Evolutionary conservation across 1,140 invertebrate genomes (phyloP).

Genomic region (Metaphire vulgaris): DNA sequence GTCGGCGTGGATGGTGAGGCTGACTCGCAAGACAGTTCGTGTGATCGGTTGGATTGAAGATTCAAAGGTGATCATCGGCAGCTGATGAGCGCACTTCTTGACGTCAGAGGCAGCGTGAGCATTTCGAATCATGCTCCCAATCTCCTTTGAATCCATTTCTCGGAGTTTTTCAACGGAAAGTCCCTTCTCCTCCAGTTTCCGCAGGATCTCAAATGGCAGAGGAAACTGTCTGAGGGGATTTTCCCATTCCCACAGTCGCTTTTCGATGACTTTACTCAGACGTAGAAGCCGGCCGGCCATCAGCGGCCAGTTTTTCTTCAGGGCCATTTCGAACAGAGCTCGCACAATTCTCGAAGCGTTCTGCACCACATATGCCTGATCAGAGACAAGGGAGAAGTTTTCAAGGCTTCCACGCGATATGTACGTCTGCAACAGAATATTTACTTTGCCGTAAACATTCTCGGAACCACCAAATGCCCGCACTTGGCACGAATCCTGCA

Average conservation of each 20-base stretch:
- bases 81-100: conserved; percentile 75
- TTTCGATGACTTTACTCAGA: conserved; percentile 76
- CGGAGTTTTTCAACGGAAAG: conserved; percentile 68
- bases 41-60: conserved; percentile 89
- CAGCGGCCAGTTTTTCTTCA: conserved; percentile 80
- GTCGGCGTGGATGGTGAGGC: conserved; percentile 69
- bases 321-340: conserved; percentile 87
- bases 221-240: conserved; percentile 80
- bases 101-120: conserved; percentile 67
- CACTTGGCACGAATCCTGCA: conserved; percentile 66
- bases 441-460: conserved; percentile 83
- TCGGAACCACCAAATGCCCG: conserved; percentile 72
- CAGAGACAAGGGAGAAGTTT: conserved; percentile 83
- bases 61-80: conserved; percentile 76
- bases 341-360: conserved; percentile 83
- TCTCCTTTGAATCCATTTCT: conserved; percentile 79
- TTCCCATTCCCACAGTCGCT: conserved; percentile 73
- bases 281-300: conserved; percentile 71
- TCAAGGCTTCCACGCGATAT: conserved; percentile 72
- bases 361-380: conserved; percentile 85
- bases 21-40: conserved; percentile 75
- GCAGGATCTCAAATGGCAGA: conserved; percentile 68
- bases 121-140: conserved; percentile 72
- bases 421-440: conserved; percentile 89
- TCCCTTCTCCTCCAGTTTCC: conserved; percentile 71